Base-by-base conservation (phyloP, 2,113 vertebrate species). In the Phalacrocorax pelagicus region DNA sequence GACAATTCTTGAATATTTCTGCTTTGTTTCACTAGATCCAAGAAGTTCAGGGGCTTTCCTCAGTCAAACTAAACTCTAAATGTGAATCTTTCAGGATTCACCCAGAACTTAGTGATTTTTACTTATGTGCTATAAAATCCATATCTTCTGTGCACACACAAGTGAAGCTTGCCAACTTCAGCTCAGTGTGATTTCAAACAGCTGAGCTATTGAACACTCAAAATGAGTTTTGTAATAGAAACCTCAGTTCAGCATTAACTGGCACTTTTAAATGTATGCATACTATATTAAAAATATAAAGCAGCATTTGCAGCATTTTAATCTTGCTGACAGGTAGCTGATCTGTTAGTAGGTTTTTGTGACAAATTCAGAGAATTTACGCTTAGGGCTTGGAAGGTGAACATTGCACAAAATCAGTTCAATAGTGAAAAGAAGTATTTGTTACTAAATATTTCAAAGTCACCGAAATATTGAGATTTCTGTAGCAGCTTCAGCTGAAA, bases 401-500 rank as follows among this genome's bases (percentile, higher is more conserved):
- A 92, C 44, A 42, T n/a, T 93, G 34, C 49, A 77, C 38, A 93
- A 80, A 88, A 84, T 75, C 62, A 57, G 27, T 61, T 92, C 52
- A 81, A 75, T 10, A 78, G 40, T 47, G 49, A 66, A 92, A 88
- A 74, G 16, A 65, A 57, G 51, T 88, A 88, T 94, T 86, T 81
- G n/a, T 91, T 92, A 69, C 59, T 85, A 96, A 95, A 91, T 94
- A 63, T 93, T 94, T 94, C 90, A 91, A 6, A 7, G 83, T 87
- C 92, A 96, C 70, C 93, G 92, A 93, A 82, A 46, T 94, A 69
- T 61, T 82, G 40, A 87, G 81, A 57, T 81, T 97, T 97, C 78
- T 96, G 51, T 40, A 83, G 22, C 73, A 94, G 74, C 88, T 67
- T 93, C 90, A 80, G 88, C 75, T 79, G 63, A 85, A 95, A 94